Conservation (phyloP, 64 coral and sea anemone species). For the Pachyseris speciosa region DNA sequence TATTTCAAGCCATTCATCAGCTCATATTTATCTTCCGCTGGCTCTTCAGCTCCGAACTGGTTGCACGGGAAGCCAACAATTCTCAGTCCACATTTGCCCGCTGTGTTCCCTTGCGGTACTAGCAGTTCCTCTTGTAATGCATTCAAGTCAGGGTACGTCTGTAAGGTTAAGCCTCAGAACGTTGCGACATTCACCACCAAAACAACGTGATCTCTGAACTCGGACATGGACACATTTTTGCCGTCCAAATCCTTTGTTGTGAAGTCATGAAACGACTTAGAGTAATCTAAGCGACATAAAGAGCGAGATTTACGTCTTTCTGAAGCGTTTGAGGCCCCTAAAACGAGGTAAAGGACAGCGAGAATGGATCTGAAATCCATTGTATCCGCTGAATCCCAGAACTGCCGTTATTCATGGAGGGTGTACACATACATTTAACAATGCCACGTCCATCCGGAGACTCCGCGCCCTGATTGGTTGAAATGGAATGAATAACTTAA, state of each 20-base stretch:
- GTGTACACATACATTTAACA: too few relatives aligned
- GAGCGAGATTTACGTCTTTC: slow-evolving; percentile 10
- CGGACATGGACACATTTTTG: slow-evolving; percentile 24
- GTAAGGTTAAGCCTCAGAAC: slow-evolving; percentile 65
- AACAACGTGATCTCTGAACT: slow-evolving; percentile 67
- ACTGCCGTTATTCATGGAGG: too few relatives aligned
- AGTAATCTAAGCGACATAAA: background rate
- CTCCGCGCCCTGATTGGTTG: too few relatives aligned
- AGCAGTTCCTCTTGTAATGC: slow-evolving; percentile 44
- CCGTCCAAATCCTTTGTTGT: slow-evolving; percentile 52
- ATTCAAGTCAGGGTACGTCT: slow-evolving; percentile 86
- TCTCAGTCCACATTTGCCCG: slow-evolving; percentile 39
- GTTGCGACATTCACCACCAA: slow-evolving; percentile 84
- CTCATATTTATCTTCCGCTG: slow-evolving; percentile 55
- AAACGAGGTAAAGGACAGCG: slow-evolving; percentile 4
- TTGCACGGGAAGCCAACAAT: slow-evolving; percentile 84
- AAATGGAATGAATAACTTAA: too few relatives aligned
- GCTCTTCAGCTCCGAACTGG: slow-evolving; percentile 82
- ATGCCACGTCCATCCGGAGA: too few relatives aligned
- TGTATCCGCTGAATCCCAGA: background rate
- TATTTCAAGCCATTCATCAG: slow-evolving; percentile 81
- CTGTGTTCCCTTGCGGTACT: background rate
- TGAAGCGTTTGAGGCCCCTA: background rate
- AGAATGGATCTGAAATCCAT: background rate
- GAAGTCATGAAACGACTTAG: slow-evolving; percentile 62